Conservation (phyloP, 2,113 vertebrate species). For the Phylloscopus whistleri region DNA sequence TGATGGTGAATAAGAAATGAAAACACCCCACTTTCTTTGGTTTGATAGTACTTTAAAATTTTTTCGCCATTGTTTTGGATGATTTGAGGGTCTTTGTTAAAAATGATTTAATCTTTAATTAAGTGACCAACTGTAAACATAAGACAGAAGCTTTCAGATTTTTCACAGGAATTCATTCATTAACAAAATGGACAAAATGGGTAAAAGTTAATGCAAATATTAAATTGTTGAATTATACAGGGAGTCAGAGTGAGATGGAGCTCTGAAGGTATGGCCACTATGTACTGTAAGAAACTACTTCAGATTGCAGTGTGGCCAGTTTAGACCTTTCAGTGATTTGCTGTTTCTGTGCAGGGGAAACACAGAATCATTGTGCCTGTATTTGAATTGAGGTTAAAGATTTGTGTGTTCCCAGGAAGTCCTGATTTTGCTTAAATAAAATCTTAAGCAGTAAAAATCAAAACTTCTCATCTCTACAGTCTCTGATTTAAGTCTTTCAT, state of each 20-base stretch:
- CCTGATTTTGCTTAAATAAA: background rate
- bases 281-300: background rate
- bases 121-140: background rate
- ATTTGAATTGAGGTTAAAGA: background rate
- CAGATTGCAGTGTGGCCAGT: background rate
- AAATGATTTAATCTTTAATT: background rate
- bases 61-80: background rate
- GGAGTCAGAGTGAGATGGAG: background rate
- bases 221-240: background rate
- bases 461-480: background rate
- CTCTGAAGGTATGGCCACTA: background rate
- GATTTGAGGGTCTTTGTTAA: background rate
- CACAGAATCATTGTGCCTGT: background rate
- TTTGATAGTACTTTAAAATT: background rate
- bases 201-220: background rate
- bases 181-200: background rate
- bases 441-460: background rate
- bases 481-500: background rate
- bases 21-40: background rate
- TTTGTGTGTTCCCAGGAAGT: background rate
- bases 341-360: background rate
- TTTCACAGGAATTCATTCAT: background rate
- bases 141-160: background rate
- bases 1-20: background rate
- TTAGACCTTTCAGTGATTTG: background rate